A percentile compares a stretch with the other conserved stretches of the same genome.
Evolutionary conservation across 2,113 vertebrate species (phyloP).

Genomic region (Galbula dea): DNA sequence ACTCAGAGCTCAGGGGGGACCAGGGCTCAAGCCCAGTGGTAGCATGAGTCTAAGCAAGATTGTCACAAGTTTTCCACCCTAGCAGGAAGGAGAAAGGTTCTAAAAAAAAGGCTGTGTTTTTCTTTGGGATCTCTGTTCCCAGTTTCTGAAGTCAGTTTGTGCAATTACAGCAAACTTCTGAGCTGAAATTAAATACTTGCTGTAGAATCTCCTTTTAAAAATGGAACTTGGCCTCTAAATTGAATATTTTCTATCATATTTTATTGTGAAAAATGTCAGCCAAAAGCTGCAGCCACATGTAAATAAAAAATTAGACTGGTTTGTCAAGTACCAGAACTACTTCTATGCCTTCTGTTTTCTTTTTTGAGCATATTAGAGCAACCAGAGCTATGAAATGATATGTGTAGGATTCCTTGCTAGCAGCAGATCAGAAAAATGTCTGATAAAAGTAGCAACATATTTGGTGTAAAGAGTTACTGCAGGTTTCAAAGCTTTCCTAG

Average conservation of each 20-base stretch:
- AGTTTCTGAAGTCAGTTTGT: background rate
- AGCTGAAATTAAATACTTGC: background rate
- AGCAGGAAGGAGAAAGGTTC: background rate
- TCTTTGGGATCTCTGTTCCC: background rate
- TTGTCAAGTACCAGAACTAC: background rate
- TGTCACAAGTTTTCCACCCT: background rate
- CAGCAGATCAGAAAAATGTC: background rate
- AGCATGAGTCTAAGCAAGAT: background rate
- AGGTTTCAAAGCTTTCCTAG: background rate
- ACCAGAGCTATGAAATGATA: background rate
- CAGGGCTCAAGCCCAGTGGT: background rate
- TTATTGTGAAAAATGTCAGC: conserved; percentile 26
- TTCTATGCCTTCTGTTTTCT: conserved; percentile 13
- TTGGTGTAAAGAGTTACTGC: background rate
- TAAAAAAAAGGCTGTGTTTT: background rate
- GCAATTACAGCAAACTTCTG: background rate
- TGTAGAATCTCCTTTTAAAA: conserved; percentile 20
- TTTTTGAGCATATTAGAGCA: conserved; percentile 22
- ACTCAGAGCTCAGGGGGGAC: background rate
- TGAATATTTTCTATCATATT: background rate
- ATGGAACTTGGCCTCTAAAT: background rate
- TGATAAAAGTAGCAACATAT: conserved; percentile 1
- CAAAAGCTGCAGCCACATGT: background rate
- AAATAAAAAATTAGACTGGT: background rate
- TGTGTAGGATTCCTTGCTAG: background rate